Percentiles rank a stretch among this genome's conserved stretches.
These are phyloP conservation scores for Coenonympha glycerion DNA, from an alignment of 2,888 invertebrate genomes.

Conservation along the genomic window DNA sequence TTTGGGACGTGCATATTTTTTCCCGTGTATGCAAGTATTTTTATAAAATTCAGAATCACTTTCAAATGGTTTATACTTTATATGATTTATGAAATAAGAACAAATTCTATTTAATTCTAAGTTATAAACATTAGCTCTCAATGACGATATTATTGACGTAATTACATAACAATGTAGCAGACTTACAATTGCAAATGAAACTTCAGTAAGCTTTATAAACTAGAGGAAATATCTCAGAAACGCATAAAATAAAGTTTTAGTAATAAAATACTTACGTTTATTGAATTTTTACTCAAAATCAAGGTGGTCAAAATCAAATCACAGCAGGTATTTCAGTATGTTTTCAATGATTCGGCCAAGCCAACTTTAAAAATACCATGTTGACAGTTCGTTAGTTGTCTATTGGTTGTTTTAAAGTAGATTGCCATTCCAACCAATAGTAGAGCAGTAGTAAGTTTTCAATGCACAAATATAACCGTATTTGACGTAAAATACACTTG, in stretches of 20 bases:
- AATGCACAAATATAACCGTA: not conserved
- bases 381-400: not conserved
- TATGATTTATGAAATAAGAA: not conserved
- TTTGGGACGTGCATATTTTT: not conserved
- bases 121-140: not conserved
- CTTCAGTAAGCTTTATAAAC: not conserved
- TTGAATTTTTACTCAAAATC: slow-evolving; percentile 6
- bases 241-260: not conserved
- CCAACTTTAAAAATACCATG: not conserved
- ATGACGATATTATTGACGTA: slow-evolving; percentile 24
- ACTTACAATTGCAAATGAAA: not conserved
- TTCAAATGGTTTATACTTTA: not conserved
- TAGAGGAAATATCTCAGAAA: not conserved
- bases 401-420: slow-evolving; percentile 1
- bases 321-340: slow-evolving; percentile 21
- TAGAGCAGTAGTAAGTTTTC: not conserved
- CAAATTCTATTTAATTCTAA: not conserved
- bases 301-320: slow-evolving; percentile 15
- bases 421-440: not conserved
- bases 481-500: too few species aligned
- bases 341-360: slow-evolving; percentile 8
- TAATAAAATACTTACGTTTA: slow-evolving; percentile 21
- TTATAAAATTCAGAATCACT: not conserved
- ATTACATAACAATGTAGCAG: slow-evolving; percentile 27
- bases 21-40: not conserved